Evolutionary conservation across 35 echinoderm and acorn worm species (phyloP).

Genomic region (Apostichopus californicus): DNA sequence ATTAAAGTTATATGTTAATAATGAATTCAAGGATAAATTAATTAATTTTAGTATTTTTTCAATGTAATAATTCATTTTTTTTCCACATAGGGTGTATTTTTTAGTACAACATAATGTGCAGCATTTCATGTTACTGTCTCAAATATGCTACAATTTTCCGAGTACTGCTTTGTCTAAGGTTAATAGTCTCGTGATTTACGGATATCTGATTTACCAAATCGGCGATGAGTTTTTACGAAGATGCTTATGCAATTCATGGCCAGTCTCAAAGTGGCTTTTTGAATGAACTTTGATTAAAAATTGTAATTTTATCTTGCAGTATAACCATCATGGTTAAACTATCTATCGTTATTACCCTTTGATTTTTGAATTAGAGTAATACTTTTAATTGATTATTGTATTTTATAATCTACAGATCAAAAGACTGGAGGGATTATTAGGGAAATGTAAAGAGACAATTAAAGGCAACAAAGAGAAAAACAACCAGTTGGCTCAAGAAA

Average conservation of each 20-base stretch:
- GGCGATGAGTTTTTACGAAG: not conserved
- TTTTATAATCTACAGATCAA: constrained; percentile 67
- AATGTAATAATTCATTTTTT: no score
- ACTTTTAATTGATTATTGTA: not conserved
- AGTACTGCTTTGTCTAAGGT: no score
- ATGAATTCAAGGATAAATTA: no score
- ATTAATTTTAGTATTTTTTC: no score
- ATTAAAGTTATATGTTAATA: no score
- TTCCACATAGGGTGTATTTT: no score
- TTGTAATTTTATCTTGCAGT: not conserved
- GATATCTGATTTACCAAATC: not conserved
- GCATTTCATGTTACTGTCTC: no score
- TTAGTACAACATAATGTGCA: no score
- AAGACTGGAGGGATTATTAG: constrained; percentile 78
- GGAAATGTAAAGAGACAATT: constrained; percentile 97
- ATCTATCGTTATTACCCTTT: not conserved
- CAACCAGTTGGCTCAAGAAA: constrained; percentile 51
- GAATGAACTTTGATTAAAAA: not conserved
- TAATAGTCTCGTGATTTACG: no score
- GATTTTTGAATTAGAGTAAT: not conserved
- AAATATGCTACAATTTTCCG: no score
- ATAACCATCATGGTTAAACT: not conserved
- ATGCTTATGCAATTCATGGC: no score
- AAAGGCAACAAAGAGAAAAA: constrained; percentile 90
- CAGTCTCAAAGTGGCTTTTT: not conserved